Evolutionary conservation across 2,888 invertebrate genomes (phyloP).

Genomic region (Drosophila quinaria): DNA sequence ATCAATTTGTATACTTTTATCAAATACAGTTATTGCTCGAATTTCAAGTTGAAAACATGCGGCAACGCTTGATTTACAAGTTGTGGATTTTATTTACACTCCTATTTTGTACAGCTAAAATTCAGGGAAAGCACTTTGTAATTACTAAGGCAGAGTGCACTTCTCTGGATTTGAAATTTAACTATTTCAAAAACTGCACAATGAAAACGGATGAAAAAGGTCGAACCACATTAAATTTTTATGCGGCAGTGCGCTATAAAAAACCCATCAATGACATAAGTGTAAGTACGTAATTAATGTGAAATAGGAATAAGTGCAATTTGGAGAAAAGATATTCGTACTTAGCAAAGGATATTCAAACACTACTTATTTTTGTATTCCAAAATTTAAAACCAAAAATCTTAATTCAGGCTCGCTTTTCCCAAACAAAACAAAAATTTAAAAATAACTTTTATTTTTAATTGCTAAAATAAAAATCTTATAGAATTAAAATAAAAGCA

Average conservation of each 20-base stretch:
- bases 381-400: no score
- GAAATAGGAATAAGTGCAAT: no score
- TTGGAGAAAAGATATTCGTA: no score
- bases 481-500: no score
- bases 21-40: background rate
- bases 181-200: conserved; percentile 40
- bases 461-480: no score
- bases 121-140: background rate
- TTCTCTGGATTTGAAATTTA: conserved; percentile 30
- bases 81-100: background rate
- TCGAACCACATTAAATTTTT: conserved; percentile 26
- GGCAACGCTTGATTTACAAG: background rate
- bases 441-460: no score
- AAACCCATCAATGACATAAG: conserved; percentile 44
- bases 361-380: no score
- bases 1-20: background rate
- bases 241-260: conserved; percentile 23
- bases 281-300: conserved; percentile 32
- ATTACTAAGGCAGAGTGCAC: conserved; percentile 34
- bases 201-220: conserved; percentile 18
- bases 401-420: no score
- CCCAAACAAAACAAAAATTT: no score
- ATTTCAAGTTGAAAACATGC: background rate
- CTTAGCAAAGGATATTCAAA: no score
- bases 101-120: background rate